Evolutionary conservation across 2,888 invertebrate genomes (phyloP).

Genomic region (Eurytoma adleriae): DNA sequence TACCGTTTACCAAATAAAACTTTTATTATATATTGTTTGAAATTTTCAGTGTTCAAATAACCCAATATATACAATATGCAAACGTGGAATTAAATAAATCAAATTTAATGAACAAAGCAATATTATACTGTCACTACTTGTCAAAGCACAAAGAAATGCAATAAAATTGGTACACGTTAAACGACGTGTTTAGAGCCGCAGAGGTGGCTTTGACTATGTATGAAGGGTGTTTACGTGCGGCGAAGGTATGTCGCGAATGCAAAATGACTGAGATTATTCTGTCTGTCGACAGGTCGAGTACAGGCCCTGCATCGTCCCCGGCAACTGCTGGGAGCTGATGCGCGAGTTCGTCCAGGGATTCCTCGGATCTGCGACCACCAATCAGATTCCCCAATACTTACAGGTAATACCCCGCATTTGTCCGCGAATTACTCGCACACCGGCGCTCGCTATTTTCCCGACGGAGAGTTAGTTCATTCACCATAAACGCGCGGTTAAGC

Average conservation of each 20-base stretch:
- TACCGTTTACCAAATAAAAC: no score
- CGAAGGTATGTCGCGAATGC: not conserved
- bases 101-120: no score
- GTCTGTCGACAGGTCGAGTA: constrained; percentile 85
- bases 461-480: no score
- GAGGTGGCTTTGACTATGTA: not conserved
- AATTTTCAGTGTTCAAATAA: no score
- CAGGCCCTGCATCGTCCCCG: constrained; percentile 91
- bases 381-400: constrained; percentile 85
- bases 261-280: not conserved
- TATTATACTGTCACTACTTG: no score
- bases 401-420: constrained; percentile 69
- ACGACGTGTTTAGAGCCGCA: not conserved
- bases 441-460: not conserved
- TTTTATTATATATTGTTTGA: no score
- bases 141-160: no score
- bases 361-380: constrained; percentile 86
- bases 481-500: not conserved
- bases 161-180: no score
- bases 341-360: constrained; percentile 95
- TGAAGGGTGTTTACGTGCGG: not conserved
- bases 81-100: no score
- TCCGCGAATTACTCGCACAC: no score
- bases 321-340: constrained; percentile 93
- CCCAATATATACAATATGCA: no score